A percentile compares a stretch with the other conserved stretches of the same genome.
phyloP scores from a whole-genome alignment of 64 coral and sea anemone species.

The Anthopleura sola region DNA sequence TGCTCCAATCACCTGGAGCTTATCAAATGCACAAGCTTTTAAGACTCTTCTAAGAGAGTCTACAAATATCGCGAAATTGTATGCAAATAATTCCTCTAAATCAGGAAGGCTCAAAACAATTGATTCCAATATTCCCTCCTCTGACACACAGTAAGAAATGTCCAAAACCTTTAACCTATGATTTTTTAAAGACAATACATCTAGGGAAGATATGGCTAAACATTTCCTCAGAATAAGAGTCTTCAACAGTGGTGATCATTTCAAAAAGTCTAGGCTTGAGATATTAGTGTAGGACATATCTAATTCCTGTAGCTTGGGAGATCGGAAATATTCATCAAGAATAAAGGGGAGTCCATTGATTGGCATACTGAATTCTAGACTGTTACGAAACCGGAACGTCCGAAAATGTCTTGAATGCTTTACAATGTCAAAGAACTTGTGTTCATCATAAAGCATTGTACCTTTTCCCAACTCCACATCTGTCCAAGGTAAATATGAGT shows the following conservation, averaged over 20 bases:
- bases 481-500: neutral
- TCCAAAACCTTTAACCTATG: neutral
- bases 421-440: neutral
- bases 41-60: neutral
- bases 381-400: neutral
- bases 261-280: neutral
- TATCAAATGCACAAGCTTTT: neutral
- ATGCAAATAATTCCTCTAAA: neutral
- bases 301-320: constrained; percentile 1
- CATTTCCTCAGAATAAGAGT: neutral
- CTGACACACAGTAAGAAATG: neutral
- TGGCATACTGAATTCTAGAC: neutral
- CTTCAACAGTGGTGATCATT: neutral
- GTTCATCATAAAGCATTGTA: neutral
- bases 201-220: neutral
- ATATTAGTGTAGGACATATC: neutral
- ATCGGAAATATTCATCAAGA: neutral
- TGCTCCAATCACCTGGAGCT: neutral
- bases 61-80: neutral
- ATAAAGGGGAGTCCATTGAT: neutral
- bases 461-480: neutral
- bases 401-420: neutral
- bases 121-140: neutral
- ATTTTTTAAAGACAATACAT: neutral
- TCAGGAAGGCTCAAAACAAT: neutral